Percentiles rank a stretch among this genome's conserved stretches.
These are phyloP conservation scores for Listronotus bonariensis DNA, from an alignment of 1,140 invertebrate genomes.

Conservation along the genomic window DNA sequence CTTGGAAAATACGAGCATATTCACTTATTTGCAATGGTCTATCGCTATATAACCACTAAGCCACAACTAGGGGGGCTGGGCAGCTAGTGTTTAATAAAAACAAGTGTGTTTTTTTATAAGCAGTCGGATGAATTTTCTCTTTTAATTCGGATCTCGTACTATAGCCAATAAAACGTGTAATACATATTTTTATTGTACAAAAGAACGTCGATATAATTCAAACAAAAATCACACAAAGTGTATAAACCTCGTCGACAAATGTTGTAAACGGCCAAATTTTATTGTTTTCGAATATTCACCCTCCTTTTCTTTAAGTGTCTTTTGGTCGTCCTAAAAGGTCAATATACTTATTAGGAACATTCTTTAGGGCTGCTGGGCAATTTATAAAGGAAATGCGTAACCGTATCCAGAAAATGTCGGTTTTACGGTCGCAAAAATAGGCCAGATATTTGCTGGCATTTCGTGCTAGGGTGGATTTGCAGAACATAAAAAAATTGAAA, in stretches of 20 bases:
- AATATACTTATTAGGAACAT: slow-evolving; percentile 16
- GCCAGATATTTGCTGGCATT: not conserved
- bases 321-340: slow-evolving; percentile 15
- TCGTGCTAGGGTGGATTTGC: not conserved
- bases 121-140: too few relatives aligned
- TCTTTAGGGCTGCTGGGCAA: slow-evolving; percentile 6
- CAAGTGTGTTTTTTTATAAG: too few relatives aligned
- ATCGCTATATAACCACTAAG: too few relatives aligned
- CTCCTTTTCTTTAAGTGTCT: slow-evolving; percentile 1
- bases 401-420: slow-evolving; percentile 1
- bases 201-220: slow-evolving; percentile 3
- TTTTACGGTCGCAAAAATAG: slow-evolving; percentile 4
- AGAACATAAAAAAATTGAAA: not conserved
- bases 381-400: slow-evolving; percentile 11
- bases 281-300: slow-evolving; percentile 14
- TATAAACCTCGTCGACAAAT: slow-evolving; percentile 2
- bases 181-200: too few relatives aligned
- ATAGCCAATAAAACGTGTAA: too few relatives aligned
- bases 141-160: too few relatives aligned
- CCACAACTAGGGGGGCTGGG: too few relatives aligned
- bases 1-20: too few relatives aligned
- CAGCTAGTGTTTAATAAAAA: too few relatives aligned
- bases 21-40: too few relatives aligned
- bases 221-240: not conserved
- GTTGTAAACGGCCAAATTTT: slow-evolving; percentile 13